A percentile compares a stretch with the other conserved stretches of the same genome.
Evolutionary conservation across 2,113 vertebrate genomes (phyloP).

Genomic region (Anarhynchus alexandrinus): DNA sequence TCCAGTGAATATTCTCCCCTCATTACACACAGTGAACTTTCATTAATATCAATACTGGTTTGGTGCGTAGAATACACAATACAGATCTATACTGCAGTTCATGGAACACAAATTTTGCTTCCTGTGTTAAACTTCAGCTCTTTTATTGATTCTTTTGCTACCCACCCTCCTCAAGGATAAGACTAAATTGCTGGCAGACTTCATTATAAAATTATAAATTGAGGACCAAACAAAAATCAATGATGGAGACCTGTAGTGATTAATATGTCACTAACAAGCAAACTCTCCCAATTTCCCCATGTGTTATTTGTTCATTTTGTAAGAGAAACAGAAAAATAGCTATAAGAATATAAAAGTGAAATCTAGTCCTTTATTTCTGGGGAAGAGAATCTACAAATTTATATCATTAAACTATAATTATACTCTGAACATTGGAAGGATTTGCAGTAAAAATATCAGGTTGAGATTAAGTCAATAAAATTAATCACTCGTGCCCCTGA

Average conservation of each 20-base stretch:
- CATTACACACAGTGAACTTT: not conserved
- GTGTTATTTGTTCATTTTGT: not conserved
- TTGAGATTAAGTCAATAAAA: constrained; percentile 71
- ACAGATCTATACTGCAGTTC: not conserved
- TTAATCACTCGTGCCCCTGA: constrained; percentile 55
- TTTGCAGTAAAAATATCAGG: constrained; percentile 63
- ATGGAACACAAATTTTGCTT: not conserved
- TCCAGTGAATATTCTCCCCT: not conserved
- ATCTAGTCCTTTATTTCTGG: not conserved
- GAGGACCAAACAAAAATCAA: not conserved
- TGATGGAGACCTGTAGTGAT: not conserved
- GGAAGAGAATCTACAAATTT: constrained; percentile 40
- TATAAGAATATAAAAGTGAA: not conserved
- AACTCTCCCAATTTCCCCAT: not conserved
- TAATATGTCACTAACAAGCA: constrained; percentile 12
- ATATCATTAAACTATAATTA: constrained; percentile 64
- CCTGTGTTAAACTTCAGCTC: not conserved
- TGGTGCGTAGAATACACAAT: not conserved
- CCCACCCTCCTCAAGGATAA: not conserved
- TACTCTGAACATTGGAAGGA: constrained; percentile 50
- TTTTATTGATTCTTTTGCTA: constrained; percentile 11
- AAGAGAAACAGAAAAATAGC: not conserved
- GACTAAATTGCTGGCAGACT: not conserved
- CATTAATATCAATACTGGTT: not conserved
- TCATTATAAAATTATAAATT: constrained; percentile 20